Base-by-base conservation (phyloP, 1,140 invertebrate species). In the Drosophila sucinea region DNA sequence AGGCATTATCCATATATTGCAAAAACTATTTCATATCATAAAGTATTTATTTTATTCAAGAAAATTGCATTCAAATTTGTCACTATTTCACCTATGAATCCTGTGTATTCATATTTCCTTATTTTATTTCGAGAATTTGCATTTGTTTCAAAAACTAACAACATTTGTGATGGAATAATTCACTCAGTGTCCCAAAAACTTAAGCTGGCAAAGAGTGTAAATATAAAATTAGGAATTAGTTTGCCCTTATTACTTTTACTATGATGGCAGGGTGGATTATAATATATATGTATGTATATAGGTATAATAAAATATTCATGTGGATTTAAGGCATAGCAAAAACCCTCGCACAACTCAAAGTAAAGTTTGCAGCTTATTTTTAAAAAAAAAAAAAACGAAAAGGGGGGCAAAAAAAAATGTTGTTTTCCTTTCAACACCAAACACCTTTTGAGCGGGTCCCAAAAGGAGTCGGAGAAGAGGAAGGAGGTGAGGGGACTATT, bases 351-450 rank as follows among this genome's bases (percentile, higher is more conserved):
- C 30, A 64, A 38, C 25, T 35, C n/a, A 66, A 70, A 30, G 55
- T 17, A 87, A 87, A 86, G 70, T 81, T 86, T 82, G 47, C 82
- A 71, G 79, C 83, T 79, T 84, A 87, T 87, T 86, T 79, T 55
- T 58, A 67, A 58, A 65, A 17, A 67, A 70, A 60, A 76, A 70
- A 79, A 55, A 66, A 66, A 70, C 61, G 56, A 63, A 80, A 65
- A 74, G 73, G 35, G 1, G 35, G 8, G 17, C 17, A 73, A 60
- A 71, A 30, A 62, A 75, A 87, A 85, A 87, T 87, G 79, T 41
- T 51, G 44, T 86, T 86, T 86, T 87, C 79, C 87, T 86, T 86
- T 86, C 76, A 87, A 82, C 82, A 79, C 82, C 82, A 86, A 87
- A 86, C 82, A 87, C 83, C 82, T 86, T 87, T 86, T 87, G 79